Evolutionary conservation across 2,113 vertebrate genomes (phyloP), one percentile per base, ranked within the genome.

Genomic region (Muscicapa adusta): DNA sequence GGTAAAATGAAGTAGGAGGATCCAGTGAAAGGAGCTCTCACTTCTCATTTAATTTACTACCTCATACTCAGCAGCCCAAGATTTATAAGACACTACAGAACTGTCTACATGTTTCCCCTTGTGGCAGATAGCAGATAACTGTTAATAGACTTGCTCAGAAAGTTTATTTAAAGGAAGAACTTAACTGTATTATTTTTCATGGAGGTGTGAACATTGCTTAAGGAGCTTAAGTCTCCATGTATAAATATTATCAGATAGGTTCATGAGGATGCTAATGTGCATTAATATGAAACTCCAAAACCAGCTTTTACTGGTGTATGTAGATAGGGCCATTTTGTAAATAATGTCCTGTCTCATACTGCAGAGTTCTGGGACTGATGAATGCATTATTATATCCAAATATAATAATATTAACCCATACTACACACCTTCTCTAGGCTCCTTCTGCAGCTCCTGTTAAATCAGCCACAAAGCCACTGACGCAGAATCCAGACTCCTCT

Each of bases 81-180:
- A 96, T 95, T 93, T 94, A 65, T 71, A 96, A 95, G 84, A 61
- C 88, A 86, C 85, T 94, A 66, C 93, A 90, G 88, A 95, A 95
- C 72, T 68, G 88, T 79, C 94, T 96, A 53, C 91, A 81, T 86
- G 91, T 96, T 97, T 97, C 91, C 94, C 95, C 96, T 93, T 81
- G 94, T 96, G 97, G 90, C 90, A 97, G 94, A 97, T 93, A 94
- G 82, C 85, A 95, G 96, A 96, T 95, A 97, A 95, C 74, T 91
- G 91, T 84, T 96, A 97, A 97, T 95, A 93, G 95, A 96, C 94
- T 95, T 94, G 94, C 95, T 96, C 58, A 79, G 71, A 95, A 97
- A 97, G 94, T 97, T 97, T 97, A 91, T 95, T 97, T 97, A 84
- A 95, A 95, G 88, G 86, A 93, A 94, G 90, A 97, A 97, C 58